phyloP scores from a whole-genome alignment of 2,888 invertebrate species.

The Aspidiotus destructor region DNA sequence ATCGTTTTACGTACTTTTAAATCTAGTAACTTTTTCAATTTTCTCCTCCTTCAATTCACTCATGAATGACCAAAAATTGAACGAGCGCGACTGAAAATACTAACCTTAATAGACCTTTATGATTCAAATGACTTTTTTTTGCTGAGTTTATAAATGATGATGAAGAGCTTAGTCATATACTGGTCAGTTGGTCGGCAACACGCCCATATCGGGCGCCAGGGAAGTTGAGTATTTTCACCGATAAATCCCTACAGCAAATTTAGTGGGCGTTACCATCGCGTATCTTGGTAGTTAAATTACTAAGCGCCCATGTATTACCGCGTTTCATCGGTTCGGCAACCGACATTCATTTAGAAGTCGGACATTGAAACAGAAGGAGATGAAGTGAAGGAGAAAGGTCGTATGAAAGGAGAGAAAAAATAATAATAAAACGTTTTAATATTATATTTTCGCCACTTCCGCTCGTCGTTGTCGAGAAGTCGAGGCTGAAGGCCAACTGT shows the following conservation, averaged over 20 bases:
- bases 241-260: constrained; percentile 31
- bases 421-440: constrained; percentile 22
- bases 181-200: constrained; percentile 30
- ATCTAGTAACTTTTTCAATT: no score
- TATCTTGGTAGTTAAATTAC: constrained; percentile 32
- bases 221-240: constrained; percentile 13
- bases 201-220: constrained; percentile 31
- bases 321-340: constrained; percentile 28
- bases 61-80: no score
- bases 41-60: no score
- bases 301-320: constrained; percentile 31
- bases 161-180: constrained; percentile 19
- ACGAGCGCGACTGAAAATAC: no score
- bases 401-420: not conserved
- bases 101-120: no score
- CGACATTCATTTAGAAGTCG: constrained; percentile 29
- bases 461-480: constrained; percentile 13
- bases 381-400: not conserved
- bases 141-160: constrained; percentile 11
- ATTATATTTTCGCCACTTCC: constrained; percentile 29
- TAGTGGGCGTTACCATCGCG: constrained; percentile 28
- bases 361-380: constrained; percentile 25
- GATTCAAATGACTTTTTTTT: no score
- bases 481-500: constrained; percentile 23
- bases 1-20: no score